Evolutionary conservation across 2,113 vertebrate species (phyloP), one percentile per base, ranked within the genome.

Genomic region (Serilophus lunatus): DNA sequence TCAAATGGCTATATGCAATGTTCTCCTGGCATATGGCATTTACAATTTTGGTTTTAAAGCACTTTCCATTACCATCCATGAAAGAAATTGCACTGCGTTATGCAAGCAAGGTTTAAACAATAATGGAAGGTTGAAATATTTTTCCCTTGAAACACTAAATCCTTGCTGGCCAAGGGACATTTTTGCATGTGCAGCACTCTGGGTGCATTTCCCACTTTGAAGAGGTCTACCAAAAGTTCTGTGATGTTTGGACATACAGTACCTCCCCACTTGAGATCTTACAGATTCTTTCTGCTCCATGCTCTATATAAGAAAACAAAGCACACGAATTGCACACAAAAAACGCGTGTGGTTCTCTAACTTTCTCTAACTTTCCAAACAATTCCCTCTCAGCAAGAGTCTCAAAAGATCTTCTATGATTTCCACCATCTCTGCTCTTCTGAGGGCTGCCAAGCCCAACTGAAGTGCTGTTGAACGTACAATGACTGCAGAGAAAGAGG

Each of bases 1-100:
- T n/a, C 2, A 1, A 18, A 42, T 8, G 17, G 18, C 22, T 44
- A 2, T 1, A 10, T 24, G 28, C 23, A 35, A 38, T 0, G 1
- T 72, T 72, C 31, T 90, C 38, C 25, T 72, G 70, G n/a, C 17
- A 44, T 23, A 8, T 6, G 51, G 12, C 45, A 63, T 22, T 89
- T 38, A 12, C 7, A 15, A 3, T 8, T 54, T 31, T 28, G 63
- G 7, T 9, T 45, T 85, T 33, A 69, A 75, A 84, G 49, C 13
- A 12, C 15, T 24, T 24, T 31, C 51, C 14, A 6, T 16, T 69
- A 23, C 18, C 49, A 25, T 20, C 65, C 64, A 2, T 2, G 4
- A 54, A 71, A 75, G 40, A 49, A 12, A 31, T 8, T 23, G 38
- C 26, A 11, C 23, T 38, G 42, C 45, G 24, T 42, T 20, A 31